These are phyloP conservation scores for Vireo griseus DNA, from an alignment of 2,797 vertebrate genomes.

Conservation along the genomic window DNA sequence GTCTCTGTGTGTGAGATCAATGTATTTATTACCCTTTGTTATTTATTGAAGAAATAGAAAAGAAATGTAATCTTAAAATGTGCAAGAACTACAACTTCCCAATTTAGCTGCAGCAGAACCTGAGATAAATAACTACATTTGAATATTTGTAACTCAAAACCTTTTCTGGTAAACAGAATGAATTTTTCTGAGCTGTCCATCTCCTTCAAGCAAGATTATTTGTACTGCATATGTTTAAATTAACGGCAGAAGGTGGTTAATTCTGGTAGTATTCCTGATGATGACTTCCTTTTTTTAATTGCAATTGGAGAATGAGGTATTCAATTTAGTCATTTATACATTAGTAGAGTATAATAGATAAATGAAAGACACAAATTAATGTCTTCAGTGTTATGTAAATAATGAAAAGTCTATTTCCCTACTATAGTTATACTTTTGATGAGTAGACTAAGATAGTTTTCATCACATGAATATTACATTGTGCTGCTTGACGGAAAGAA, in stretches of 20 bases:
- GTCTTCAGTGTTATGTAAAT: background rate
- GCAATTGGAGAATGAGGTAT: background rate
- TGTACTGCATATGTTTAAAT: background rate
- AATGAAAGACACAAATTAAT: background rate
- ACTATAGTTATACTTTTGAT: background rate
- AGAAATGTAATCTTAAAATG: background rate
- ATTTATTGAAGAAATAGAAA: background rate
- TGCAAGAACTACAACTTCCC: background rate
- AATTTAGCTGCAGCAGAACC: background rate
- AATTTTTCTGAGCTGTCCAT: background rate
- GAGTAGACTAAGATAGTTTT: background rate
- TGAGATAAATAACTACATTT: background rate
- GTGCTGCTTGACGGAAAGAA: background rate
- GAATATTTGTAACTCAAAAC: background rate
- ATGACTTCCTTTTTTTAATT: background rate
- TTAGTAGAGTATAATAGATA: background rate
- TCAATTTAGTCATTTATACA: background rate
- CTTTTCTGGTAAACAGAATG: background rate
- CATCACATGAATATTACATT: background rate
- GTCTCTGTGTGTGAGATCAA: background rate
- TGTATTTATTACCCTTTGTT: background rate
- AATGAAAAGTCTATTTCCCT: background rate
- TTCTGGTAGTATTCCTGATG: background rate
- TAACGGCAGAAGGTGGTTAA: background rate
- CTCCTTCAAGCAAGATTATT: background rate